Base-by-base conservation (phyloP, 2,113 vertebrate species). In the Cephalopholis sonnerati region DNA sequence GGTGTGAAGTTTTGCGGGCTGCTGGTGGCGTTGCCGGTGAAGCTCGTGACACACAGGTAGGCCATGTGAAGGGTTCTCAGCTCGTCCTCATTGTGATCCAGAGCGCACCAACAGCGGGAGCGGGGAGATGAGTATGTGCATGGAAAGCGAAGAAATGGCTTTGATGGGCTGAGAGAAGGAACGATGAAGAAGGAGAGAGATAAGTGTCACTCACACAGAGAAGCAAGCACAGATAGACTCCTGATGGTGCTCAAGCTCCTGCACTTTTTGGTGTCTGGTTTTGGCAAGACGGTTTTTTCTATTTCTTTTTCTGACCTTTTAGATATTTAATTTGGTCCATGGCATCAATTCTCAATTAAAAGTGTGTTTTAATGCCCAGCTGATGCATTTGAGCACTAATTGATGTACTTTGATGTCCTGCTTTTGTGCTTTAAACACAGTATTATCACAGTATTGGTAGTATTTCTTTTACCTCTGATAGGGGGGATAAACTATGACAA, bases 71-170 rank as follows among this genome's bases (percentile, higher is more conserved):
- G 0, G 0, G 3, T 36, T 7, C 79, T 69, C 29, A 1, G 29
- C 39, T 93, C 89, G 4, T 90, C 81, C 8, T 94, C 91, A 0
- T 72, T 50, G 70, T 91, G 17, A 2, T 89, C 81, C 74, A 95
- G 68, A 32, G 90, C 88, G 36, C 95, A 96, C 94, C 94, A 95
- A 29, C 91, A 96, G n/a, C 87, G 93, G 1, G 87, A 83, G 16
- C 15, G 57, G 9, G 13, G 36, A 8, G 29, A 3, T 0, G 93
- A 95, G 90, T 91, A 95, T 0, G 91, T 92, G 78, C 96, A 96
- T 16, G 7, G 15, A 0, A 44, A 16, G 1, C 0, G 79, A 2
- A 11, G 29, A 71, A 87, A 84, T 0, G 15, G 3, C 1, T 32
- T 5, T 29, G 36, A 4, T 0, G 4, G 7, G 2, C 78, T 79